Percentiles rank a stretch among this genome's conserved stretches.
Conservation (phyloP, 1,140 invertebrate genomes). For the Diprion similis region DNA sequence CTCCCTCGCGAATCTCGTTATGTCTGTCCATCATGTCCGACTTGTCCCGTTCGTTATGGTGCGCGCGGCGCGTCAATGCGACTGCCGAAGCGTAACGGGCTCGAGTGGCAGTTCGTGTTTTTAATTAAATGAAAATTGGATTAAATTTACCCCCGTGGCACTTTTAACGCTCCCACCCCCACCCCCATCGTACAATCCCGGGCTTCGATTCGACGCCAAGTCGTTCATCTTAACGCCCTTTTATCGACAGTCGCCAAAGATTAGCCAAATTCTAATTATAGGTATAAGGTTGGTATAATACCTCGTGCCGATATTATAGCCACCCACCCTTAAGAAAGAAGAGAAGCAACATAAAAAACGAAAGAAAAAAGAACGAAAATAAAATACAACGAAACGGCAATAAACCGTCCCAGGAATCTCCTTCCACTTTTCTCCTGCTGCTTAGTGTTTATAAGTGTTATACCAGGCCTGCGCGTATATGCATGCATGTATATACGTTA, state of each 20-base stretch:
- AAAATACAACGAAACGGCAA: too few species aligned
- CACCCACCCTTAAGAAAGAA: too few species aligned
- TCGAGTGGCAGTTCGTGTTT: constrained; percentile 7
- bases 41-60: constrained; percentile 13
- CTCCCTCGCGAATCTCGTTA: constrained; percentile 12
- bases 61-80: background rate
- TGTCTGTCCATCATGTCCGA: constrained; percentile 18
- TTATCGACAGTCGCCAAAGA: background rate
- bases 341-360: too few species aligned
- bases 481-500: too few species aligned
- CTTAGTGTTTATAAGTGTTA: too few species aligned
- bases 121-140: constrained; percentile 4
- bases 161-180: background rate
- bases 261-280: background rate
- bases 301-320: too few species aligned
- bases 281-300: too few species aligned
- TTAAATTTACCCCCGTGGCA: background rate
- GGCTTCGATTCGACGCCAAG: background rate
- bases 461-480: too few species aligned
- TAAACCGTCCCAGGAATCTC: too few species aligned
- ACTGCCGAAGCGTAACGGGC: background rate
- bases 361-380: too few species aligned
- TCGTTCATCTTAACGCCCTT: background rate
- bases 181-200: background rate
- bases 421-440: too few species aligned